Base-by-base conservation (phyloP, 1,140 invertebrate genomes). In the Forficula auricularia region DNA sequence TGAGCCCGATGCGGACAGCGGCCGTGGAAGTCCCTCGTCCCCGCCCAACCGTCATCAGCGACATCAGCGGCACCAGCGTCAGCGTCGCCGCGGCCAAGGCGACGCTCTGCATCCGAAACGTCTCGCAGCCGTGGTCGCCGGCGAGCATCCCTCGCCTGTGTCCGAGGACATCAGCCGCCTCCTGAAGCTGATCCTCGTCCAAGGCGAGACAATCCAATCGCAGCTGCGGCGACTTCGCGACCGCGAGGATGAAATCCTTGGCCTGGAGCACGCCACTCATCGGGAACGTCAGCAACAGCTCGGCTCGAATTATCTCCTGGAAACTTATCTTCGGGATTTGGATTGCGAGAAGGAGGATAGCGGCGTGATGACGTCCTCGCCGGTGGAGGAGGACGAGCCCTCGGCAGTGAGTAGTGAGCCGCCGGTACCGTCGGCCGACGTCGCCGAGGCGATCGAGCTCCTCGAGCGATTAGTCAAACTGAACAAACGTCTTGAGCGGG, bases 271-370 rank as follows among this genome's bases (percentile, higher is more conserved):
- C 43, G 72, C 79, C 48, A 74, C 79, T 35, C 82, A 86, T 57
- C 57, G 63, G 19, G 62, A 64, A 1, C 61, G 82, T 34, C 73
- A 79, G 57, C 69, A 76, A 46, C 73, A 80, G 52, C 72, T 82
- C 48, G 82, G 82, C 9, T 74, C 75, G 31, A 82, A 87, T 58
- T 87, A 87, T 57, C 65, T 87, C 13, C 65, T 85, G 2, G 77
- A 85, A 55, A 77, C 81, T 0, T 87, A 86, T 53, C 60, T 85
- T 2, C 68, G 69, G 35, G 56, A 68, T 35, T 65, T 71, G 13
- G 22, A 27, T 36, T 59, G 57, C 3, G 58, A 62, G 49, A 54
- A 71, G 52, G 71, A 72, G 49, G 72, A 77, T 50, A 73, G 71
- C 37, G 72, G 67, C 3, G 56, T 59, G 3, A 54, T 65, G 42